phyloP scores from a whole-genome alignment of 2,888 invertebrate species.

The Ormyrus labotus region DNA sequence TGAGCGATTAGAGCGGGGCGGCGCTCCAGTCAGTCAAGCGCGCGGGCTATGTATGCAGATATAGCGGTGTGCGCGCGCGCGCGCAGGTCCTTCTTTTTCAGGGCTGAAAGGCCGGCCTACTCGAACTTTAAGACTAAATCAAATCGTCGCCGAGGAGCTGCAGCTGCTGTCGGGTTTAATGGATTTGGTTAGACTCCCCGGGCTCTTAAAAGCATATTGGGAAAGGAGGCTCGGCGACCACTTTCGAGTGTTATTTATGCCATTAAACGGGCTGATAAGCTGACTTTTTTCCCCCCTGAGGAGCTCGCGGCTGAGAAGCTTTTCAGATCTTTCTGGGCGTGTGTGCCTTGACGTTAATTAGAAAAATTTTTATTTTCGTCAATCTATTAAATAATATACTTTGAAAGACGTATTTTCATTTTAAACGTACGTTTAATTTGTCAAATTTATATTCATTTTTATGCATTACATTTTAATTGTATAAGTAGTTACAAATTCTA shows the following conservation, averaged over 20 bases:
- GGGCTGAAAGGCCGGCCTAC: not conserved
- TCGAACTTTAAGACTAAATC: conserved; percentile 48
- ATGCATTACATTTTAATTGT: no score
- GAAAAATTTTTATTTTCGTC: conserved; percentile 17
- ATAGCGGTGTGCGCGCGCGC: not conserved
- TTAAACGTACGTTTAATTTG: no score
- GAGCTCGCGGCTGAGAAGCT: not conserved
- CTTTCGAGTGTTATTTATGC: conserved; percentile 43
- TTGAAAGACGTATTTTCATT: no score
- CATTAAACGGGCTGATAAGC: conserved; percentile 44
- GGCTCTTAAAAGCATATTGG: conserved; percentile 52
- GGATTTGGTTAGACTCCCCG: conserved; percentile 46
- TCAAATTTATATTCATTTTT: no score
- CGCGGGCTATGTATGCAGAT: conserved; percentile 13
- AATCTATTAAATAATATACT: no score
- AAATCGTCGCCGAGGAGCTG: conserved; percentile 46
- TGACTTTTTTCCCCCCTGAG: not conserved
- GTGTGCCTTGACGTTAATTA: conserved; percentile 13
- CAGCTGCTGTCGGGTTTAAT: conserved; percentile 55
- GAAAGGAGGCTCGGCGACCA: conserved; percentile 20
- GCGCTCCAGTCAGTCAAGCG: conserved; percentile 66
- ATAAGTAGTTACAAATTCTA: no score
- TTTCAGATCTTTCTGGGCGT: not conserved
- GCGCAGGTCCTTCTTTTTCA: conserved; percentile 15
- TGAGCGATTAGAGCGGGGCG: conserved; percentile 71